These are phyloP conservation scores for Phataginus tricuspis DNA, from an alignment of 2,797 vertebrate species.

Conservation along the genomic window DNA sequence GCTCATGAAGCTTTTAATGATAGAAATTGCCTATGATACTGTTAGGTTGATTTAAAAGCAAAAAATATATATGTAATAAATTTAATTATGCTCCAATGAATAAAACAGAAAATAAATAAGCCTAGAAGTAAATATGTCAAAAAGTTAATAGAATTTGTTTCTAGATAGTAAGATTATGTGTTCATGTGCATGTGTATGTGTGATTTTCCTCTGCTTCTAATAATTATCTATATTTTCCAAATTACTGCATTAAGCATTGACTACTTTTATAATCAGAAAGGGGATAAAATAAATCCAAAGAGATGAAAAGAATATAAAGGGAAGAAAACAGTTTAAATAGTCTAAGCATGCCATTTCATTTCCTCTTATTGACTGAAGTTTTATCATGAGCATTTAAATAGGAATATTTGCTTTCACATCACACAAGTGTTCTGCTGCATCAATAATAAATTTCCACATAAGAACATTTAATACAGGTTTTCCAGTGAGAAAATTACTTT, in stretches of 20 bases:
- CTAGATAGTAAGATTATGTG: neutral
- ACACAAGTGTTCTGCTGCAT: neutral
- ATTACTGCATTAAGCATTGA: neutral
- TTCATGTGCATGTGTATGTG: neutral
- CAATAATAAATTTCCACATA: constrained; percentile 67
- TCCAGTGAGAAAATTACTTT: constrained; percentile 64
- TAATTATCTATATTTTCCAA: constrained; percentile 44
- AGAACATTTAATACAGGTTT: constrained; percentile 62
- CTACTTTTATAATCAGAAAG: constrained; percentile 37
- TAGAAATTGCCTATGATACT: neutral
- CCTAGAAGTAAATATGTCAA: constrained; percentile 14
- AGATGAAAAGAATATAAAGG: neutral
- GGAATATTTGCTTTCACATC: constrained; percentile 53
- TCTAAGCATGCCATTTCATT: constrained; percentile 33
- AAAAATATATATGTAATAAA: neutral
- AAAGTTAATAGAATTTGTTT: constrained; percentile 9
- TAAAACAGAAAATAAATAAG: constrained; percentile 52
- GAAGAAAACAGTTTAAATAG: constrained; percentile 40
- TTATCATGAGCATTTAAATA: constrained; percentile 55
- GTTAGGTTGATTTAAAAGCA: neutral
- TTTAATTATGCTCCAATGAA: neutral
- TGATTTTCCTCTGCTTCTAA: constrained; percentile 22
- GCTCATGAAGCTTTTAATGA: neutral
- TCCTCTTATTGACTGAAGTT: constrained; percentile 57
- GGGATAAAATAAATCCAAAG: constrained; percentile 42